Evolutionary conservation across 2,113 vertebrate genomes (phyloP).

Genomic region (Pimephales promelas): DNA sequence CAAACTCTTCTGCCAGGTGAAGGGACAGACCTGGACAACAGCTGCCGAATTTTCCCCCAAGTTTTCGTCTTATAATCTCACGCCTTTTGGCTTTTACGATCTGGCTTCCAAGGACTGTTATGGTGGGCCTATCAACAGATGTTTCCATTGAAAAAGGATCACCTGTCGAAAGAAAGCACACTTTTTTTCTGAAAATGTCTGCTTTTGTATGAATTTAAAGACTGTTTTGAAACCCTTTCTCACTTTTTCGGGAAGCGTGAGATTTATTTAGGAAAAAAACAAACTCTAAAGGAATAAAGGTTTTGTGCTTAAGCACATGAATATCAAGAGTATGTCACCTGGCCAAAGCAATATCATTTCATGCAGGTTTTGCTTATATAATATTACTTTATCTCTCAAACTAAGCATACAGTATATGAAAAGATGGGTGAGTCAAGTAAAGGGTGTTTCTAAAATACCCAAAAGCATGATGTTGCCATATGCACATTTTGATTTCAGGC

Average conservation of each 20-base stretch:
- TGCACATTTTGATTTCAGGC: conserved; percentile 52
- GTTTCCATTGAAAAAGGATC: conserved; percentile 54
- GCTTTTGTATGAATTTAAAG: conserved; percentile 58
- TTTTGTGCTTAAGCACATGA: conserved; percentile 63
- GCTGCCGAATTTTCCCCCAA: conserved; percentile 1
- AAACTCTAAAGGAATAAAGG: conserved; percentile 16
- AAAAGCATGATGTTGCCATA: conserved; percentile 24
- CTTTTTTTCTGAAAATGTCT: conserved; percentile 60
- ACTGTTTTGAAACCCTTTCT: conserved; percentile 51
- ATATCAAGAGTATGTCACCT: conserved; percentile 69
- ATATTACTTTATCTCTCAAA: conserved; percentile 18
- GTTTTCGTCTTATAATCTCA: conserved; percentile 8
- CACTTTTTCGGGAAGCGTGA: conserved; percentile 60
- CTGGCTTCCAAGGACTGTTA: conserved; percentile 63
- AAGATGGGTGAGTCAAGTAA: conserved; percentile 3
- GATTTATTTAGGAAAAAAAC: conserved; percentile 53
- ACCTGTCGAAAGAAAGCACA: conserved; percentile 75
- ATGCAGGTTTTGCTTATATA: conserved; percentile 57
- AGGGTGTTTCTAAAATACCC: not conserved
- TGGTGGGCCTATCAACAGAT: conserved; percentile 65
- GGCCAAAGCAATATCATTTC: conserved; percentile 76
- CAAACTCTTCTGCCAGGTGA: not conserved
- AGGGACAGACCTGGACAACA: conserved; percentile 6
- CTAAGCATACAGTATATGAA: conserved; percentile 31
- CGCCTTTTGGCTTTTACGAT: conserved; percentile 67